Conservation (phyloP, 2,888 invertebrate species). For the Rhorus exstirpatorius region DNA sequence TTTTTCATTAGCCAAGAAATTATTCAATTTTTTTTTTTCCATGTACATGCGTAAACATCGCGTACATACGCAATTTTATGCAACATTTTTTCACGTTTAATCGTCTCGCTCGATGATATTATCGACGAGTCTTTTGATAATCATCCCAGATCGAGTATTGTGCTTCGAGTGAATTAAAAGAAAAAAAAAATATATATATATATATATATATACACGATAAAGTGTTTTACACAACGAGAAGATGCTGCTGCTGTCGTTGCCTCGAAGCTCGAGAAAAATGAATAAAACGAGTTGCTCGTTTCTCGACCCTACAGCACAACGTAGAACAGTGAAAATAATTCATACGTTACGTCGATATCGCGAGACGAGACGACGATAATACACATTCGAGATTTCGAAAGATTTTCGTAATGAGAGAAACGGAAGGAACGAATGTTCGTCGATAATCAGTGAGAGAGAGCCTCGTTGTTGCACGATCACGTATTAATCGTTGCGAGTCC, state of each 20-base stretch:
- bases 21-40: too few species aligned
- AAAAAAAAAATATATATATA: too few species aligned
- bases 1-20: too few species aligned
- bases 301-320: not conserved
- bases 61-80: not conserved
- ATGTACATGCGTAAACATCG: not conserved
- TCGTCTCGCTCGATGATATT: not conserved
- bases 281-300: constrained; percentile 8
- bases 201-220: not conserved
- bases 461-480: constrained; percentile 25
- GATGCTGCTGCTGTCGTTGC: constrained; percentile 31
- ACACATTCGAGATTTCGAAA: not conserved
- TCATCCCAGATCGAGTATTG: not conserved
- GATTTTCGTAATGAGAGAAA: not conserved
- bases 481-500: constrained; percentile 31
- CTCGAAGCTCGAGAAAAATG: constrained; percentile 4
- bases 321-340: constrained; percentile 35
- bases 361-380: constrained; percentile 32
- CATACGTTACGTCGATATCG: constrained; percentile 19
- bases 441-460: constrained; percentile 33
- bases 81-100: not conserved
- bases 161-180: constrained; percentile 19
- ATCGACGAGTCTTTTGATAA: constrained; percentile 9
- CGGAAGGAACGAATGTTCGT: constrained; percentile 55
- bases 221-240: not conserved